Conservation (phyloP, 2,113 vertebrate species). For the Columba livia region DNA sequence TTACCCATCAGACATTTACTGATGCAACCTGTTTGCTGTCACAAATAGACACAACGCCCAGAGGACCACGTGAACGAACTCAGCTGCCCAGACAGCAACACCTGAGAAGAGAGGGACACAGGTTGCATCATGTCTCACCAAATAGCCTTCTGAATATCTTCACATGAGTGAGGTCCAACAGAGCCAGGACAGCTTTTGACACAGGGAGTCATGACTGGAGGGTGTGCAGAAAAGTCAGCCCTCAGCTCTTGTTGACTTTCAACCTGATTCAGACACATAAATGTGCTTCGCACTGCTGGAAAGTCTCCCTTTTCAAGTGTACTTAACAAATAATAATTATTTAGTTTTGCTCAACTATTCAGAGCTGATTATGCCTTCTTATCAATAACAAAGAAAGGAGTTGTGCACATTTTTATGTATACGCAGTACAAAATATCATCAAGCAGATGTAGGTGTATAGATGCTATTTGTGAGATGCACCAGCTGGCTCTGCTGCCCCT, state of each 20-base stretch:
- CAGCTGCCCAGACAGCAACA: neutral
- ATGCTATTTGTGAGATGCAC: constrained; percentile 31
- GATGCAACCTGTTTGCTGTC: neutral
- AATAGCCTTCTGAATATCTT: neutral
- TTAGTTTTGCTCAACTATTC: neutral
- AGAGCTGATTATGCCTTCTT: neutral
- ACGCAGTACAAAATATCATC: neutral
- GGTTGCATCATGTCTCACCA: neutral
- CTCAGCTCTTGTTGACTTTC: neutral
- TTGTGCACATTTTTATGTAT: neutral
- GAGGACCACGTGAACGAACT: neutral
- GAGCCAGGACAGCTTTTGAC: neutral
- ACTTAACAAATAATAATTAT: neutral
- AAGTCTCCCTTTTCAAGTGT: neutral
- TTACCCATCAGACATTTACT: neutral
- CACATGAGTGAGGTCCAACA: neutral
- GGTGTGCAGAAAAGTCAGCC: neutral
- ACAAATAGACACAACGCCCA: neutral
- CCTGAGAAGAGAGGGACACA: neutral
- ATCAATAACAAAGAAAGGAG: neutral
- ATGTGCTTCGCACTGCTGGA: neutral
- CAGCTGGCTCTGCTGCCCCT: constrained; percentile 55
- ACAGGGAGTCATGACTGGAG: neutral
- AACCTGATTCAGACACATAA: neutral
- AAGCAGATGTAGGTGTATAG: constrained; percentile 55